Percentiles rank a stretch among this genome's conserved stretches.
Evolutionary conservation across 2,797 vertebrate species (phyloP).

Genomic region (Lithobates pipiens): DNA sequence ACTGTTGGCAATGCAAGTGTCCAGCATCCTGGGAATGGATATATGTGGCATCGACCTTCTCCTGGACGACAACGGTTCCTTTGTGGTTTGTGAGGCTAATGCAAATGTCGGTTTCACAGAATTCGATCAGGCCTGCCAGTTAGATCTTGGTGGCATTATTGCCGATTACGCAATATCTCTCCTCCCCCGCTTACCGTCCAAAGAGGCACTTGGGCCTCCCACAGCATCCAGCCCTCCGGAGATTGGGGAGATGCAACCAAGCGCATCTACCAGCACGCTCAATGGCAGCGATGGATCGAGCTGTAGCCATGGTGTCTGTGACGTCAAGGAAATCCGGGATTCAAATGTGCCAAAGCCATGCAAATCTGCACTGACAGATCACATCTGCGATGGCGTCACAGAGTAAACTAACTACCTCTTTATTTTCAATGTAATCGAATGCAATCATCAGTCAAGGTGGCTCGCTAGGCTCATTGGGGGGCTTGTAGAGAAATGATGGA

Average conservation of each 20-base stretch:
- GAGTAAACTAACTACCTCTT: constrained; percentile 84
- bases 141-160: constrained; percentile 88
- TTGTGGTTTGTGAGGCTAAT: constrained; percentile 90
- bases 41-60: constrained; percentile 92
- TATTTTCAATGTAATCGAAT: constrained; percentile 89
- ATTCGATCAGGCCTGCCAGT: constrained; percentile 89
- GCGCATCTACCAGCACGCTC: constrained; percentile 75
- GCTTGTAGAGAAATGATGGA: constrained; percentile 64
- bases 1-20: constrained; percentile 90
- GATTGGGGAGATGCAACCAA: constrained; percentile 85
- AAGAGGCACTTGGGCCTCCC: constrained; percentile 87
- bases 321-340: constrained; percentile 80
- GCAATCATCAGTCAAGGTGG: constrained; percentile 74
- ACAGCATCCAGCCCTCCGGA: constrained; percentile 86
- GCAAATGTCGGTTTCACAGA: constrained; percentile 92
- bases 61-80: constrained; percentile 88
- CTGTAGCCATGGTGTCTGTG: constrained; percentile 88
- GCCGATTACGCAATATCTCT: constrained; percentile 89
- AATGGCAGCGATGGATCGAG: constrained; percentile 86
- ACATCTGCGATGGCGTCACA: constrained; percentile 85
- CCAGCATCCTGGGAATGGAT: constrained; percentile 92
- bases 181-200: constrained; percentile 83
- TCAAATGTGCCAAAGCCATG: constrained; percentile 66
- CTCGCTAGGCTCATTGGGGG: constrained; percentile 63
- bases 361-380: constrained; percentile 74